phyloP scores from a whole-genome alignment of 1,140 invertebrate species.

The Paralvinella palmiformis region DNA sequence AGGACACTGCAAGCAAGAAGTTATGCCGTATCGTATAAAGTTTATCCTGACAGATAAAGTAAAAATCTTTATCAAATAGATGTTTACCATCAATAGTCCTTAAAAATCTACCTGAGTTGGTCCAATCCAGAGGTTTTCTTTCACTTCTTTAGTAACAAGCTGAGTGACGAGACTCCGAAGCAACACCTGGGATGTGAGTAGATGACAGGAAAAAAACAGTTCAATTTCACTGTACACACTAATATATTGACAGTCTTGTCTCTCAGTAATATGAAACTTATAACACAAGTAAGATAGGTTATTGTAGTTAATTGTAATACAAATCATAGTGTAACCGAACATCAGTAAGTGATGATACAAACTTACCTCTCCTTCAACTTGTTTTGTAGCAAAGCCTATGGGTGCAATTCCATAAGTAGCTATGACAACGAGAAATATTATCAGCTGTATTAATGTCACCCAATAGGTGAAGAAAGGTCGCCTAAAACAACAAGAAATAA shows the following conservation, averaged over 20 bases:
- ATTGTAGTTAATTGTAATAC: too few relatives aligned
- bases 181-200: slow-evolving; percentile 74
- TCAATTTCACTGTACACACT: too few relatives aligned
- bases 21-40: too few relatives aligned
- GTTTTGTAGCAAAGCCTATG: slow-evolving; percentile 69
- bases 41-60: too few relatives aligned
- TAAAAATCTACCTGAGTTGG: slow-evolving; percentile 45
- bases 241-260: too few relatives aligned
- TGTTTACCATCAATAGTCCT: too few relatives aligned
- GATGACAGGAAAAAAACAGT: too few relatives aligned
- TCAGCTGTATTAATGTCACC: slow-evolving; percentile 89
- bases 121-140: slow-evolving; percentile 54
- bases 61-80: too few relatives aligned
- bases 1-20: too few relatives aligned
- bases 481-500: neutral
- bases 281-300: too few relatives aligned
- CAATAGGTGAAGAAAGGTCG: slow-evolving; percentile 96
- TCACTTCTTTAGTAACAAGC: slow-evolving; percentile 71
- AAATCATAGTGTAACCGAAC: too few relatives aligned
- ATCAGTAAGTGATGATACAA: neutral
- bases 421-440: slow-evolving; percentile 84
- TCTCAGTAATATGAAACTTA: too few relatives aligned
- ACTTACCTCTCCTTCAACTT: slow-evolving; percentile 16
- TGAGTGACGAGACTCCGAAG: slow-evolving; percentile 90
- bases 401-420: slow-evolving; percentile 92